Conservation (phyloP, 2,888 invertebrate genomes). For the Tiliacea aurago region DNA sequence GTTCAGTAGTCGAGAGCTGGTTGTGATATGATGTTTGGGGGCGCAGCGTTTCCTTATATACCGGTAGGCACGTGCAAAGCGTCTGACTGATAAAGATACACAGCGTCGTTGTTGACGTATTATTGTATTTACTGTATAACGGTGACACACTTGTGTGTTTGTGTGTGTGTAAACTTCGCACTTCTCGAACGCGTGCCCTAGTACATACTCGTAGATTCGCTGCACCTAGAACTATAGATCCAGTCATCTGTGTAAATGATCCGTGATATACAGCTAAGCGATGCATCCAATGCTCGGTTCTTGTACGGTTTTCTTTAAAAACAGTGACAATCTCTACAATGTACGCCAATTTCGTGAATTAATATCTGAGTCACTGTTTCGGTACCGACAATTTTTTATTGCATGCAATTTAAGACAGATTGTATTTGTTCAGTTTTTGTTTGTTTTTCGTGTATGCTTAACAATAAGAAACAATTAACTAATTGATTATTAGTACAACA, state of each 20-base stretch:
- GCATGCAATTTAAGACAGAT: constrained; percentile 32
- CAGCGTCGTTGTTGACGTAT: constrained; percentile 67
- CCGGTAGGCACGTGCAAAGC: constrained; percentile 73
- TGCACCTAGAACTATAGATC: constrained; percentile 43
- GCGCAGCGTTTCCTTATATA: constrained; percentile 71
- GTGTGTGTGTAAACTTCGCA: constrained; percentile 80
- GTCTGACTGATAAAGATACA: constrained; percentile 76
- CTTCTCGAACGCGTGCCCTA: constrained; percentile 78
- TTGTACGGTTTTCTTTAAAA: neutral
- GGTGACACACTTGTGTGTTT: constrained; percentile 69
- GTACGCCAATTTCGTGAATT: constrained; percentile 27
- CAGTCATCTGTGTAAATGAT: constrained; percentile 31
- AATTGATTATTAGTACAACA: constrained; percentile 27
- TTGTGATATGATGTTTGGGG: constrained; percentile 43
- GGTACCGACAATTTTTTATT: constrained; percentile 48
- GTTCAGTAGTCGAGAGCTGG: constrained; percentile 41
- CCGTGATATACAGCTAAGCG: constrained; percentile 32
- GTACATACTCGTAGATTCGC: constrained; percentile 51
- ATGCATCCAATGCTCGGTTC: constrained; percentile 37
- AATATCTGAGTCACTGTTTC: constrained; percentile 49
- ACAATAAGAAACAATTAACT: constrained; percentile 30
- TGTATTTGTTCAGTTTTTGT: constrained; percentile 46
- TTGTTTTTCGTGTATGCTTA: constrained; percentile 28
- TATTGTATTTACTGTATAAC: constrained; percentile 54
- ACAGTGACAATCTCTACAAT: constrained; percentile 14